Base-by-base conservation (phyloP, 2,888 invertebrate species). In the Catotricha subobsoleta region DNA sequence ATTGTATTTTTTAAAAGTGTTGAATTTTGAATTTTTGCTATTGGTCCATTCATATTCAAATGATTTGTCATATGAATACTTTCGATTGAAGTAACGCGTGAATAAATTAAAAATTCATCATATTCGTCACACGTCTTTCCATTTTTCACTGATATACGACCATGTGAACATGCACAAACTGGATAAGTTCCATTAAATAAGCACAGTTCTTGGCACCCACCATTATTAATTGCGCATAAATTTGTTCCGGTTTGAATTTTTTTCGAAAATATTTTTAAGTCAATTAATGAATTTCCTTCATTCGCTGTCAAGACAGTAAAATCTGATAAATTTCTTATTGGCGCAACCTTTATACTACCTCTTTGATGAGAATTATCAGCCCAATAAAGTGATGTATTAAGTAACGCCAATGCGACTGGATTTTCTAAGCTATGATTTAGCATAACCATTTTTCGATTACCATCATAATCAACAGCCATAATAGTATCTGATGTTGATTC, bases 1-100 rank as follows among this genome's bases (percentile, higher is more conserved):
- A 90, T 87, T 8, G 83, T 86, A 64, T 90, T 90, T 43, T 82
- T 69, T 72, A 90, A 78, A 51, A 73, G 62, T 5, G 76, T 75
- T 45, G 72, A 64, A 54, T 80, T 74, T 46, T 74, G 70, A 42
- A 90, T 80, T 29, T 74, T 68, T 35, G 76, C 72, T 49, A 77
- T 74, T 0, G 90, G 88, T 27, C 82, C 72, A 57, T 87, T 88
- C 51, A 77, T 72, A 47, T 78, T 69, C 39, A 69, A 68, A 44
- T 76, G 76, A 53, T 79, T 76, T 20, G 70, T 69, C 57, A 84
- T 70, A 52, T 81, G 80, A 15, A 87, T 73, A 50, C 80, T 83
- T 55, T 87, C 87, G 44, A 92, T 79, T 48, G 76, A 71, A 30
- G 78, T 73, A 41, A 84, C 81, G 46, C 78, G 71, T 30, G 88